These are phyloP conservation scores for Cecidostiba fungosa DNA, from an alignment of 2,888 invertebrate genomes.

Conservation along the genomic window DNA sequence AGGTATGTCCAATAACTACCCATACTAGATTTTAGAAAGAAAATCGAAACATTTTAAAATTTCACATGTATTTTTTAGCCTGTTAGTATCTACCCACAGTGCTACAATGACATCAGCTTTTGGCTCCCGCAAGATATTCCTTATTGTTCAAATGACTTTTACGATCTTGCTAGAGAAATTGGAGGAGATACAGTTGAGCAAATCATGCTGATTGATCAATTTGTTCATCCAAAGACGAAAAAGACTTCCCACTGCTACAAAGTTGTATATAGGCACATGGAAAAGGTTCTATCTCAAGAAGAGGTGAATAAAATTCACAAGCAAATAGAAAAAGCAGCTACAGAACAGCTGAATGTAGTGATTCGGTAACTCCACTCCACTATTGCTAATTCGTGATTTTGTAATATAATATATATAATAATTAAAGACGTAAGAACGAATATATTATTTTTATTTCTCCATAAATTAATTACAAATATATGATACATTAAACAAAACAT, in stretches of 20 bases:
- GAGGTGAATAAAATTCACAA: constrained; percentile 94
- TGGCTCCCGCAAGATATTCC: constrained; percentile 90
- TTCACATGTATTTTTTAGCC: constrained; percentile 79
- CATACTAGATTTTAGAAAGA: no score
- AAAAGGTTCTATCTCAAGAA: constrained; percentile 90
- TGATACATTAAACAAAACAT: constrained; percentile 73
- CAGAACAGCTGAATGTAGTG: constrained; percentile 67
- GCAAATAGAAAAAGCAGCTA: constrained; percentile 85
- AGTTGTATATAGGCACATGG: constrained; percentile 96
- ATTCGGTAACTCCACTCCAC: constrained; percentile 65
- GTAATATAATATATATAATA: constrained; percentile 33
- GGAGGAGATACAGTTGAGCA: constrained; percentile 98
- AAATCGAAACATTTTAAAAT: neutral
- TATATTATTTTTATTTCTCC: constrained; percentile 75
- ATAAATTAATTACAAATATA: constrained; percentile 76
- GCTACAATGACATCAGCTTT: constrained; percentile 96
- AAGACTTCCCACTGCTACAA: constrained; percentile 94
- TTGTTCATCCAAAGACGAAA: constrained; percentile 91
- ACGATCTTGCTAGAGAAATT: constrained; percentile 93
- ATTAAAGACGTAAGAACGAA: constrained; percentile 68
- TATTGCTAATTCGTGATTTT: constrained; percentile 19
- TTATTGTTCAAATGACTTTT: constrained; percentile 93
- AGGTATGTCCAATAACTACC: constrained; percentile 79
- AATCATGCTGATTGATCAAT: constrained; percentile 92
- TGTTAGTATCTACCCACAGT: constrained; percentile 93